Conservation (phyloP, 2,113 vertebrate genomes). For the Grantiella picta region DNA sequence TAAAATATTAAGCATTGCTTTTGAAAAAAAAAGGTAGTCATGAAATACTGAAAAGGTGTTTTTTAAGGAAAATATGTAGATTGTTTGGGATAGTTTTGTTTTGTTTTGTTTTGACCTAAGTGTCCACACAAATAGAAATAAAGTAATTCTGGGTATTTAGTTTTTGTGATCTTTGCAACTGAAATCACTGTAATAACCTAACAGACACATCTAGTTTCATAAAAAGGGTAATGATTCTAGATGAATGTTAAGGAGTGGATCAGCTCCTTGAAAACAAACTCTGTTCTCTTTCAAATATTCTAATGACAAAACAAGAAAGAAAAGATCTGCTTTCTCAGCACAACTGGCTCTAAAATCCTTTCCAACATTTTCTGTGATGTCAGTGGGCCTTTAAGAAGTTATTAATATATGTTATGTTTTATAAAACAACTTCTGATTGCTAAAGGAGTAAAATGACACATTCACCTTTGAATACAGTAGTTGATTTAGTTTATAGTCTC, state of each 20-base stretch:
- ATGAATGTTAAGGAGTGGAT: background rate
- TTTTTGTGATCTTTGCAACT: background rate
- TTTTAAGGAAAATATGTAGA: background rate
- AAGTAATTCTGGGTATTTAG: background rate
- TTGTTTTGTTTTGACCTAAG: background rate
- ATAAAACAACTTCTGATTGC: background rate
- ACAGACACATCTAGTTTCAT: background rate
- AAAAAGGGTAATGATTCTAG: background rate
- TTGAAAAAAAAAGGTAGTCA: background rate
- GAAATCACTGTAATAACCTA: background rate
- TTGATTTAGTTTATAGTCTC: background rate
- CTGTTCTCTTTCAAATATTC: background rate
- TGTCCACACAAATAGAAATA: background rate
- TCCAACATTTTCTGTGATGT: background rate
- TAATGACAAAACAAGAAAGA: background rate
- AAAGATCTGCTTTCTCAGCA: background rate
- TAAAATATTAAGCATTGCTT: background rate
- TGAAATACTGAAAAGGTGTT: background rate
- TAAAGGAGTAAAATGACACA: background rate
- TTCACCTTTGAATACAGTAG: background rate
- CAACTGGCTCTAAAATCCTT: background rate
- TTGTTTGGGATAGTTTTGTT: background rate
- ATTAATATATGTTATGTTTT: background rate
- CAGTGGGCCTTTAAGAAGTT: background rate
- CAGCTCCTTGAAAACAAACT: background rate